Evolutionary conservation across 2,888 invertebrate species (phyloP).

Genomic region (Desoria tigrina): DNA sequence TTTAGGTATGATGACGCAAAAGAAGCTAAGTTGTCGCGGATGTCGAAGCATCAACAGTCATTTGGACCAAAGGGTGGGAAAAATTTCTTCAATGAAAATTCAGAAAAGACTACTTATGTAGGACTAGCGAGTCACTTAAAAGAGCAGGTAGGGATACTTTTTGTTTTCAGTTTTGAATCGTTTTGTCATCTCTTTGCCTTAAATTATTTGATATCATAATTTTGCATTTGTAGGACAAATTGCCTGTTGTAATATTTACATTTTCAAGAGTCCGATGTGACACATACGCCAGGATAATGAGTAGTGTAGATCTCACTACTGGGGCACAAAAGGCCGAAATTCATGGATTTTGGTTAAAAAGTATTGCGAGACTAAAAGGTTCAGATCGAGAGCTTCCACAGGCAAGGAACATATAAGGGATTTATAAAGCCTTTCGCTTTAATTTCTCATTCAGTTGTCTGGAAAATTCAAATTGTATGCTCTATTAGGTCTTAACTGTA

Average conservation of each 20-base stretch:
- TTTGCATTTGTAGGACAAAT: constrained; percentile 64
- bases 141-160: constrained; percentile 61
- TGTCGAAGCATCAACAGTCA: constrained; percentile 43
- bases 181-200: neutral
- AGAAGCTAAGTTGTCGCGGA: constrained; percentile 45
- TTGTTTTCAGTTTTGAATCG: constrained; percentile 16
- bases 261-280: constrained; percentile 84
- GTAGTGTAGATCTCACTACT: constrained; percentile 72
- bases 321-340: constrained; percentile 82
- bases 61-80: constrained; percentile 47
- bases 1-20: constrained; percentile 47
- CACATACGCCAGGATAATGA: constrained; percentile 65
- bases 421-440: no score
- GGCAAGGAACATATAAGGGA: no score
- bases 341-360: constrained; percentile 79
- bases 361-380: constrained; percentile 77
- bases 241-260: constrained; percentile 93
- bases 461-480: no score
- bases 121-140: constrained; percentile 80
- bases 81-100: constrained; percentile 58
- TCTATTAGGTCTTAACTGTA: constrained; percentile 65
- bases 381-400: constrained; percentile 89
- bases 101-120: constrained; percentile 80
- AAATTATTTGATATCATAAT: constrained; percentile 15
- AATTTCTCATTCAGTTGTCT: no score